Base-by-base conservation (phyloP, 2,797 vertebrate species). In the Sebastes jordani region DNA sequence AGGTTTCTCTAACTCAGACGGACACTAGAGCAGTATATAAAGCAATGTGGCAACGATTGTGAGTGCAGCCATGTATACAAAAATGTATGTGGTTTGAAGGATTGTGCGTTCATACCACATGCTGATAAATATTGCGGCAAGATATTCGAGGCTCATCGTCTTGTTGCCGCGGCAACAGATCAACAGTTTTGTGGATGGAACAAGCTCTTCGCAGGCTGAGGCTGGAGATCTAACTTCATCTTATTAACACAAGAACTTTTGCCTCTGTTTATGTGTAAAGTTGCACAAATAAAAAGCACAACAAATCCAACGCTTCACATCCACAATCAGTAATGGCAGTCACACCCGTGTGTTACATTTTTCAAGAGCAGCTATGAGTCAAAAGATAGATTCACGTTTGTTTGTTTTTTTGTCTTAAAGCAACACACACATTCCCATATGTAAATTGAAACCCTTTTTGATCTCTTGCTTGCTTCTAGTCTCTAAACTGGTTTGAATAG, bases 121-220 rank as follows among this genome's bases (percentile, higher is more conserved):
- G 32, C 75, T 64, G 38, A 80, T 76, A 63, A 64, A 88, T 73
- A 74, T 32, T 29, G 65, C 46, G 64, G 74, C 38, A 56, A 25
- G 18, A 42, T 49, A 69, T 25, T 16, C 11, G 8, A 49, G 72
- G 66, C 59, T 77, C n/a, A 10, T 70, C 7, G 3, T 74, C 66
- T 67, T 69, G 81, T 86, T 78, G 32, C 63, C 67, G 66, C 9
- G 78, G 77, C 38, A 64, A 78, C 7, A 11, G 27, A 76, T 74
- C 69, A 71, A 84, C 72, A 71, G 38, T 55, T 78, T 74, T 69
- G 68, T 46, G 64, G 63, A 66, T 54, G 56, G 60, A 70, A 55
- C 55, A 18, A 71, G 61, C 67, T 63, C 55, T 32, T 82, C 46
- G 32, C 10, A 32, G 52, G 46, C 18, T 18, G 46, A 56, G 46